phyloP scores from a whole-genome alignment of 2,888 invertebrate species.

The Andrena dorsata region DNA sequence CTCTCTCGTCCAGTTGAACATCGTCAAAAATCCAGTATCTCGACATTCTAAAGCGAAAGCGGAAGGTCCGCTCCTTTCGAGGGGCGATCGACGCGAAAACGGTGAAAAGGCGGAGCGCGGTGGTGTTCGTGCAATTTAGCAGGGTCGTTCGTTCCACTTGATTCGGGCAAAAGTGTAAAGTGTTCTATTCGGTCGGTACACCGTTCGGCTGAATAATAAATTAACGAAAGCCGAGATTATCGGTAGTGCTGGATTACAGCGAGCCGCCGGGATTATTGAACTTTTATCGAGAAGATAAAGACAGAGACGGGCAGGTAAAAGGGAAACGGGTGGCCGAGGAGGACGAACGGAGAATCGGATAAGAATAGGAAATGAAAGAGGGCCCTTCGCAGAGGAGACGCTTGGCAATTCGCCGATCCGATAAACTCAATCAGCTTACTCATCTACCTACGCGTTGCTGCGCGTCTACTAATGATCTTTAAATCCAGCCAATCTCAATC shows the following conservation, averaged over 20 bases:
- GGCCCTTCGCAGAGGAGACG: slow-evolving; percentile 44
- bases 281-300: slow-evolving; percentile 69
- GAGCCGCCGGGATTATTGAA: slow-evolving; percentile 74
- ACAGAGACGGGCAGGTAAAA: slow-evolving; percentile 35
- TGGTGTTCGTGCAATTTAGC: slow-evolving; percentile 38
- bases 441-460: slow-evolving; percentile 76
- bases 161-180: slow-evolving; percentile 52
- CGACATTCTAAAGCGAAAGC: neutral
- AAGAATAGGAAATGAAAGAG: slow-evolving; percentile 70
- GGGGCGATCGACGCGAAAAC: neutral
- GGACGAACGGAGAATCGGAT: slow-evolving; percentile 55
- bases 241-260: slow-evolving; percentile 68
- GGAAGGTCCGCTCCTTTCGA: too few species aligned
- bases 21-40: neutral
- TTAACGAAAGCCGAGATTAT: slow-evolving; percentile 73
- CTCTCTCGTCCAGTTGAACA: neutral
- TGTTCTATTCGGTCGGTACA: slow-evolving; percentile 34
- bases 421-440: slow-evolving; percentile 82
- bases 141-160: slow-evolving; percentile 36
- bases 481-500: slow-evolving; percentile 76
- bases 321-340: slow-evolving; percentile 36
- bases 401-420: slow-evolving; percentile 77
- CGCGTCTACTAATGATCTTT: slow-evolving; percentile 76
- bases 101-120: neutral
- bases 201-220: slow-evolving; percentile 69